phyloP scores from a whole-genome alignment of 2,888 invertebrate genomes.

The Lamellibrachia satsuma region DNA sequence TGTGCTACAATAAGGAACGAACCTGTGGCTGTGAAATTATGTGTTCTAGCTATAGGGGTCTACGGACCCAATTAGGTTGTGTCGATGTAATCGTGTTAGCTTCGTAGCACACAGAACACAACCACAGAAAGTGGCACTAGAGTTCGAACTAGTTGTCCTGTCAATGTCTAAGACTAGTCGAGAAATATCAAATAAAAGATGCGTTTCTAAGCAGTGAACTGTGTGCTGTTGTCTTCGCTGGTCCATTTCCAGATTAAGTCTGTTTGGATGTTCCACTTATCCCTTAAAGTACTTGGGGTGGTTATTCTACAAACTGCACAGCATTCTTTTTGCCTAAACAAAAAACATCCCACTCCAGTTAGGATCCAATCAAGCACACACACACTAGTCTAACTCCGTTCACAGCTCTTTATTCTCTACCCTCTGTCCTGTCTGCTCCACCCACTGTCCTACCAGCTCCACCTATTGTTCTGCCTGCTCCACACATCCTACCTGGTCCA shows the following conservation, averaged over 20 bases:
- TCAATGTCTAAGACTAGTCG: constrained; percentile 17
- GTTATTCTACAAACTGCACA: too few relatives aligned
- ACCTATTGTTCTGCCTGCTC: neutral
- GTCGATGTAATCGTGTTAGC: constrained; percentile 12
- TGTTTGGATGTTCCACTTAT: neutral
- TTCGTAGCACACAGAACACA: neutral
- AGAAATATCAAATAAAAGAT: constrained; percentile 17
- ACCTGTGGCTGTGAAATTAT: neutral
- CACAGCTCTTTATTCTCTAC: too few relatives aligned
- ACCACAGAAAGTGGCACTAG: neutral
- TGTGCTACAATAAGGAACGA: neutral
- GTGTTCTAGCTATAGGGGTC: neutral
- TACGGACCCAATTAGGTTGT: neutral
- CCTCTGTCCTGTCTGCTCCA: neutral
- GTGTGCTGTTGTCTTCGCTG: neutral
- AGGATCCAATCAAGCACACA: too few relatives aligned
- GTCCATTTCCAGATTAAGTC: neutral
- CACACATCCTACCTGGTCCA: too few relatives aligned
- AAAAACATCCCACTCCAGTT: too few relatives aligned
- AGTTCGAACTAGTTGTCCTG: constrained; percentile 4
- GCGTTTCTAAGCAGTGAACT: neutral
- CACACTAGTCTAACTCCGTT: too few relatives aligned
- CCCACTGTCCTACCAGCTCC: constrained; percentile 5
- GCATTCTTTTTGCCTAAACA: too few relatives aligned
- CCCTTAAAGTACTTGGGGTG: too few relatives aligned